phyloP scores from a whole-genome alignment of 2,888 invertebrate species.

The Emesis furor region DNA sequence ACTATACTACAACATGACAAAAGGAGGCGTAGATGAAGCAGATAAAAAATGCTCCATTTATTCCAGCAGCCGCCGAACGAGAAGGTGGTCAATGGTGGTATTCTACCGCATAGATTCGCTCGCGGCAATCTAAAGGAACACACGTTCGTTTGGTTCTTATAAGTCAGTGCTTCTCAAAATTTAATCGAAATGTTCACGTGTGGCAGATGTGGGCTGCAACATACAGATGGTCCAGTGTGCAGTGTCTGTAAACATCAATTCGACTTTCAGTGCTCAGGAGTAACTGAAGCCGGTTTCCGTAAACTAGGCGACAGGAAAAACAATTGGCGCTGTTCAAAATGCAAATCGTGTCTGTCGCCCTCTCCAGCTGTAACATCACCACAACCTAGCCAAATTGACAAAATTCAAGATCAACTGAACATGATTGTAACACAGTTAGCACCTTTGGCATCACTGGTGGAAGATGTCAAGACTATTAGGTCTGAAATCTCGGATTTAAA shows the following conservation, averaged over 20 bases:
- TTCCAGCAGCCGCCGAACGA: slow-evolving; percentile 49
- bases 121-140: too few relatives aligned
- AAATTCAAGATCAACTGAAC: slow-evolving; percentile 12
- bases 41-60: slow-evolving; percentile 61
- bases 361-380: slow-evolving; percentile 5
- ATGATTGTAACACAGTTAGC: slow-evolving; percentile 37
- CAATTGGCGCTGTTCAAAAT: not conserved
- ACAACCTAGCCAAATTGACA: slow-evolving; percentile 2
- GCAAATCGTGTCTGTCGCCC: slow-evolving; percentile 13
- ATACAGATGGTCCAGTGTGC: too few relatives aligned
- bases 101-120: slow-evolving; percentile 46
- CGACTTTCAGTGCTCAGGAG: too few relatives aligned
- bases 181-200: too few relatives aligned
- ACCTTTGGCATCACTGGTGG: slow-evolving; percentile 51
- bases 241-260: too few relatives aligned
- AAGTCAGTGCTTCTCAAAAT: too few relatives aligned
- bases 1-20: slow-evolving; percentile 43
- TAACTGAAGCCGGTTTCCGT: too few relatives aligned
- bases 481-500: slow-evolving; percentile 45
- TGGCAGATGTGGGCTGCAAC: too few relatives aligned
- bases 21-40: slow-evolving; percentile 50
- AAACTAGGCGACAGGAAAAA: too few relatives aligned
- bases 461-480: slow-evolving; percentile 60
- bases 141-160: too few relatives aligned
- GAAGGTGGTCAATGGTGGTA: slow-evolving; percentile 54